Conservation (phyloP, 2,888 invertebrate genomes). For the Patella pellucida region DNA sequence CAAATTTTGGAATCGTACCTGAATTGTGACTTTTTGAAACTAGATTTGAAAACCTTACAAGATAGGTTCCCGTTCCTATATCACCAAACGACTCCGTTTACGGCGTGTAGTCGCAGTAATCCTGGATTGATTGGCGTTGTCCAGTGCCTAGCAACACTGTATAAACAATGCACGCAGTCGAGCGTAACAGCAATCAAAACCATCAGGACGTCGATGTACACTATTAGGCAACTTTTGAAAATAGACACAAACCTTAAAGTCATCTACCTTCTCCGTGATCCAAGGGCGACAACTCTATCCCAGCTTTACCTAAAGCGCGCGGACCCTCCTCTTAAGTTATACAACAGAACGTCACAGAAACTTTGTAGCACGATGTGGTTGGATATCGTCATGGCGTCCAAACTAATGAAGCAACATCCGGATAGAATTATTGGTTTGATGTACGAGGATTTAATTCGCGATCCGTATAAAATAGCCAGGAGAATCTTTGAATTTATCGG, state of each 20-base stretch:
- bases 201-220: slow-evolving; percentile 27
- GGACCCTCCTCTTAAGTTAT: neutral
- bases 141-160: slow-evolving; percentile 19
- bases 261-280: slow-evolving; percentile 40
- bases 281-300: slow-evolving; percentile 37
- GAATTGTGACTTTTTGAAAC: neutral
- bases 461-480: neutral
- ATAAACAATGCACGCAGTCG: slow-evolving; percentile 17
- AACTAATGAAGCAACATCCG: slow-evolving; percentile 12
- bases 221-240: slow-evolving; percentile 21
- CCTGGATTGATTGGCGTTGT: neutral
- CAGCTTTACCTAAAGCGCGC: slow-evolving; percentile 13
- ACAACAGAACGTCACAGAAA: neutral
- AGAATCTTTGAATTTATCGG: slow-evolving; percentile 17
- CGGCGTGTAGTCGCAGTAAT: neutral
- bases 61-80: neutral
- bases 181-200: slow-evolving; percentile 28
- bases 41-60: neutral
- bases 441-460: slow-evolving; percentile 24
- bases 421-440: slow-evolving; percentile 12
- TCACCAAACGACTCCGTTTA: neutral
- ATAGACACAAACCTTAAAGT: slow-evolving; percentile 32
- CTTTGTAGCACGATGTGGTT: slow-evolving; percentile 18
- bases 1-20: neutral
- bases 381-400: slow-evolving; percentile 1